Conservation (phyloP, 2,888 invertebrate species). For the Eilema depressum region DNA sequence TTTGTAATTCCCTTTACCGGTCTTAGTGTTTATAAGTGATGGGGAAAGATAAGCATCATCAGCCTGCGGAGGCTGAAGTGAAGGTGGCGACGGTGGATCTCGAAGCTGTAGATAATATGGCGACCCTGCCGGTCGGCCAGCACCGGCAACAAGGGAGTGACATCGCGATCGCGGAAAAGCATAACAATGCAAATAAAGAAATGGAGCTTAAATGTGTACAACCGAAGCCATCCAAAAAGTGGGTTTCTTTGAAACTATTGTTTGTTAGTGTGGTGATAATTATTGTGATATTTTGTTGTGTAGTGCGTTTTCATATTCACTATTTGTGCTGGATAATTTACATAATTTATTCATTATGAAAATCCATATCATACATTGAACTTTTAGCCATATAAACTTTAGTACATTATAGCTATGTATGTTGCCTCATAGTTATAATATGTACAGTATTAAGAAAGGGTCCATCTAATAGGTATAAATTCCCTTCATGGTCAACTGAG, state of each 20-base stretch:
- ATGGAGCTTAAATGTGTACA: constrained; percentile 95
- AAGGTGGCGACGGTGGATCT: constrained; percentile 96
- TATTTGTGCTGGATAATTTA: background rate
- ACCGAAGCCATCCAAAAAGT: constrained; percentile 95
- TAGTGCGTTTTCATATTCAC: background rate
- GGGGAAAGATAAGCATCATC: constrained; percentile 85
- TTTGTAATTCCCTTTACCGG: constrained; percentile 52
- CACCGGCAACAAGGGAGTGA: constrained; percentile 90
- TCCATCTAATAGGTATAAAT: too few species aligned
- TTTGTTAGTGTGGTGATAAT: constrained; percentile 30
- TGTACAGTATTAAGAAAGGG: too few species aligned
- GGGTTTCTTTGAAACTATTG: constrained; percentile 61
- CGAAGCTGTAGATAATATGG: constrained; percentile 95
- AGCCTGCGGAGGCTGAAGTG: constrained; percentile 90
- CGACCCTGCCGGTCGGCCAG: constrained; percentile 94
- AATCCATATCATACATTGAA: background rate
- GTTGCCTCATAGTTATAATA: too few species aligned
- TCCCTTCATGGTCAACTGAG: too few species aligned
- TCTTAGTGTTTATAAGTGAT: constrained; percentile 65
- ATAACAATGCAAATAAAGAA: constrained; percentile 94
- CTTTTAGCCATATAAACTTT: background rate
- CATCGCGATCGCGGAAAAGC: constrained; percentile 92
- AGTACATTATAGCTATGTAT: background rate
- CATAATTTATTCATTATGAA: background rate
- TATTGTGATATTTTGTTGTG: constrained; percentile 9